A percentile compares a stretch with the other conserved stretches of the same genome.
Evolutionary conservation across 2,113 vertebrate species (phyloP).

Genomic region (Hassar affinis): DNA sequence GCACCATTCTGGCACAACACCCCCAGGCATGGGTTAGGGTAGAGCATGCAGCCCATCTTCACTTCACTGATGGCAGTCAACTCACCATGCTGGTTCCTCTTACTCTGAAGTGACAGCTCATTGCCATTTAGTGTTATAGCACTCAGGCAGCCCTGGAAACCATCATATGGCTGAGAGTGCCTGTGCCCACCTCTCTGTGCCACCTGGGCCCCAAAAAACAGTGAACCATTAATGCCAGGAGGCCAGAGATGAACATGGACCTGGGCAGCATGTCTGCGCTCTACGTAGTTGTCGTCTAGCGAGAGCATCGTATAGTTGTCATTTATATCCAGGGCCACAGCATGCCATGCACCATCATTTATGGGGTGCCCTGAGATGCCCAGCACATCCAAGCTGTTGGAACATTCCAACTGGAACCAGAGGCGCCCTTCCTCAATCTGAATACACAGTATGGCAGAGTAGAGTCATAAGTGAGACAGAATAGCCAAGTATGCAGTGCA

Average conservation of each 20-base stretch:
- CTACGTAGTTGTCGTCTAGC: slow-evolving; percentile 92
- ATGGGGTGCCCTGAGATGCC: slow-evolving; percentile 88
- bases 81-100: slow-evolving; percentile 88
- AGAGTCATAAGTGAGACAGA: not conserved
- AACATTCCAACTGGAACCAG: slow-evolving; percentile 95
- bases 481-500: not conserved
- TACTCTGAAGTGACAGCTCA: slow-evolving; percentile 89
- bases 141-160: slow-evolving; percentile 93
- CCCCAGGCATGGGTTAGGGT: slow-evolving; percentile 84
- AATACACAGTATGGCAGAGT: slow-evolving; percentile 8
- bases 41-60: slow-evolving; percentile 89
- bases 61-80: slow-evolving; percentile 87
- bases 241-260: slow-evolving; percentile 87
- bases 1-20: slow-evolving; percentile 88
- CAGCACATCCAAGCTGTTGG: slow-evolving; percentile 86
- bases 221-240: slow-evolving; percentile 76
- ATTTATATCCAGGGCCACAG: slow-evolving; percentile 89
- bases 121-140: slow-evolving; percentile 84
- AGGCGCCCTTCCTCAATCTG: slow-evolving; percentile 90
- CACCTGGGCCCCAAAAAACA: slow-evolving; percentile 90
- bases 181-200: slow-evolving; percentile 60
- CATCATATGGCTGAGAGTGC: slow-evolving; percentile 79
- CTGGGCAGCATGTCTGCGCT: slow-evolving; percentile 77
- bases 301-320: slow-evolving; percentile 89
- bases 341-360: slow-evolving; percentile 93